These are phyloP conservation scores for Actenoides lindsayi DNA, from an alignment of 2,113 vertebrate genomes.

Conservation along the genomic window DNA sequence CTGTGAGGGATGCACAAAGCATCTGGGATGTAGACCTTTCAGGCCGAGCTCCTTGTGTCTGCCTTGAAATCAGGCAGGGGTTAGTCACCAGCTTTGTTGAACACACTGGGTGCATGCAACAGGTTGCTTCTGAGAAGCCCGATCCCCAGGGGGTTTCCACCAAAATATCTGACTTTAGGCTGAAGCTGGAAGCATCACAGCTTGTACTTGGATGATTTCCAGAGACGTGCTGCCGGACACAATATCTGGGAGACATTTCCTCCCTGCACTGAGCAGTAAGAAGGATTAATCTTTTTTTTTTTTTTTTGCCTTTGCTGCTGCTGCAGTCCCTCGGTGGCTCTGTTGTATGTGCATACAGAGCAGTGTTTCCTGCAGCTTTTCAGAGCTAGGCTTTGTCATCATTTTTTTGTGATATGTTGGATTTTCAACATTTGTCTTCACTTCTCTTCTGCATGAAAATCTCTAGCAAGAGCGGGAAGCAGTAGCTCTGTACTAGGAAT, in stretches of 20 bases:
- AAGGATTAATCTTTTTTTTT: neutral
- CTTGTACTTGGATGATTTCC: neutral
- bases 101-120: rapidly evolving
- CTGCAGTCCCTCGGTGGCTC: neutral
- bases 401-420: neutral
- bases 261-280: neutral
- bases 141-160: neutral
- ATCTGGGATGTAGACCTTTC: neutral
- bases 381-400: neutral
- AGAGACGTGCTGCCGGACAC: neutral
- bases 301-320: neutral
- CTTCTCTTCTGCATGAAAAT: neutral
- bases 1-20: neutral
- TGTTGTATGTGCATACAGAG: rapidly evolving
- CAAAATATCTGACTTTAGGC: neutral
- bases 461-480: neutral
- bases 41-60: neutral
- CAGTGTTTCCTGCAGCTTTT: neutral
- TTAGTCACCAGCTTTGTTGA: neutral
- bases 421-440: neutral
- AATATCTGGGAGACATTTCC: neutral
- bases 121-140: neutral
- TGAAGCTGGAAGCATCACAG: neutral
- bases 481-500: neutral
- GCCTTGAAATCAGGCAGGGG: neutral